A percentile compares a stretch with the other conserved stretches of the same genome.
phyloP scores from a whole-genome alignment of 92 coral and sea anemone genomes.

The Epizoanthus fatuus region DNA sequence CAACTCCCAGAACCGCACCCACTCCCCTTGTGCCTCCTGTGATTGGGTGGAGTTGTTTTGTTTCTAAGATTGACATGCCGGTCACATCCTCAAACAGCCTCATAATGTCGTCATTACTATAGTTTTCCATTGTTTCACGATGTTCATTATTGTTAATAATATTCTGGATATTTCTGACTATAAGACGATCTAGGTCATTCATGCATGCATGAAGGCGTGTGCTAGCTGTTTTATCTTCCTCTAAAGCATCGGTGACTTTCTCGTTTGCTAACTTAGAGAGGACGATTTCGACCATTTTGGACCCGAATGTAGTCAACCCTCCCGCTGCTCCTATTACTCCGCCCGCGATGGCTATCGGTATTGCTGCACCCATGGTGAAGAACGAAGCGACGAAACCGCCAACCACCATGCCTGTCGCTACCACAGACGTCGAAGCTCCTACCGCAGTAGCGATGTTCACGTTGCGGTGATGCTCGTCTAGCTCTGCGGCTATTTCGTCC shows the following conservation, averaged over 20 bases:
- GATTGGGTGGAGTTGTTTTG: conserved; percentile 58
- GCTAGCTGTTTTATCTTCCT: conserved; percentile 66
- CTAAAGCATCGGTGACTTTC: conserved; percentile 61
- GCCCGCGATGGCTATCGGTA: conserved; percentile 71
- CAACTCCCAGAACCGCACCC: conserved; percentile 67
- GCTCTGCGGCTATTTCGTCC: conserved; percentile 46
- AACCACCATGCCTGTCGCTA: conserved; percentile 73
- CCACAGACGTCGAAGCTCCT: conserved; percentile 66
- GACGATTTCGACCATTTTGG: conserved; percentile 67
- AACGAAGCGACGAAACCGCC: conserved; percentile 75
- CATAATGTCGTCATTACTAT: conserved; percentile 45
- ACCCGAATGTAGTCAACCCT: conserved; percentile 75
- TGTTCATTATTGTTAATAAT: conserved; percentile 41
- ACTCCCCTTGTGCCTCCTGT: conserved; percentile 64
- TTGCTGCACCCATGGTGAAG: conserved; percentile 74
- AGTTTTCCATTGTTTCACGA: background rate
- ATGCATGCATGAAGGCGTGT: conserved; percentile 50
- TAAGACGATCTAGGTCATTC: conserved; percentile 42
- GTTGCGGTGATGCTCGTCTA: conserved; percentile 72
- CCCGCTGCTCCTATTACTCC: conserved; percentile 73
- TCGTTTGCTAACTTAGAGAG: conserved; percentile 48
- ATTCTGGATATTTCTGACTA: conserved; percentile 57
- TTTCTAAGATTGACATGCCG: conserved; percentile 53
- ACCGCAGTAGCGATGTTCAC: conserved; percentile 74
- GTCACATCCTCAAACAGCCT: conserved; percentile 49